Base-by-base conservation (phyloP, 2,113 vertebrate species). In the Clarias magur region DNA sequence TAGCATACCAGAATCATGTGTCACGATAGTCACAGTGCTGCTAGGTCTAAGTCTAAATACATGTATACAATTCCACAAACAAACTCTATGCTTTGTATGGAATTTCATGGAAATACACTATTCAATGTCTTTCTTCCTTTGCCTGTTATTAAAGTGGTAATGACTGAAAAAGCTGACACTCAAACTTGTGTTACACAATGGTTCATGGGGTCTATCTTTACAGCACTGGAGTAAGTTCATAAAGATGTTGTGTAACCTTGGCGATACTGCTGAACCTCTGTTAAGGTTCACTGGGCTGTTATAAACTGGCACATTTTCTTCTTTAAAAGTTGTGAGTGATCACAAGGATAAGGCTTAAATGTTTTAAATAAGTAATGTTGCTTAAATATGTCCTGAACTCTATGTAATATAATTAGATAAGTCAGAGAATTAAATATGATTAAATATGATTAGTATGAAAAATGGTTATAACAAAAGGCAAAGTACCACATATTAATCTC, bases 151-250 rank as follows among this genome's bases (percentile, higher is more conserved):
- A 80, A 11, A 60, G 5, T 78, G 57, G 38, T 27, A n/a, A 34
- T 42, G 62, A 30, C n/a, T 30, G 7, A 67, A 57, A 87, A 83
- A 67, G 81, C 59, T 82, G 81, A 84, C 81, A 72, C 54, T 65
- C 88, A 79, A 89, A 83, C 82, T 84, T 91, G 73, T 70, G 83
- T 91, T 89, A 88, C 90, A 82, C 83, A 92, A 88, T 87, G 73
- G 86, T 87, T 91, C 91, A 89, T 48, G 76, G 85, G 82, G 89
- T 92, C 94, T 95, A 94, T 94, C 94, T 95, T 95, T 95, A 95
- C 87, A 90, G 88, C 92, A 83, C 19, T 19, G 30, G 92, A 93
- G 91, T 53, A 82, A 83, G 88, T 92, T 93, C 90, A 94, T 93
- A 93, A 93, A 93, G 91, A 4, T 5, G 70, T 94, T 95, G 92